Evolutionary conservation across 2,797 vertebrate species (phyloP), one percentile per base, ranked within the genome.

Genomic region (Heterohyrax brucei): DNA sequence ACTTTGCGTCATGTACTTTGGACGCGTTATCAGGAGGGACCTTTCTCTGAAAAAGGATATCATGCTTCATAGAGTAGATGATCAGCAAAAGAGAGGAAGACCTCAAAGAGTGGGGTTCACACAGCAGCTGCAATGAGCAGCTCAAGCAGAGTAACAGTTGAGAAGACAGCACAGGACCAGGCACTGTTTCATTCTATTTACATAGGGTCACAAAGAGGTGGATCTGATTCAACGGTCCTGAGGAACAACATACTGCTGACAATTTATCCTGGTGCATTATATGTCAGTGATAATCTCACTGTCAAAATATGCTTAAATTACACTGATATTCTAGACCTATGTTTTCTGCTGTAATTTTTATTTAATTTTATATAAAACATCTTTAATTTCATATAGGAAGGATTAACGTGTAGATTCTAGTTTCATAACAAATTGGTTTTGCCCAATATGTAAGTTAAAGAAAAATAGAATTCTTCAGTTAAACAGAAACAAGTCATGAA

Each of bases 281-380:
- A 70, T 72, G n/a, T 62, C 33, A 79, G 19, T 66, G n/a, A 92
- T 70, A 87, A 64, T 88, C 33, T 89, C 78, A 87, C 39, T 81
- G 50, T 76, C 92, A 80, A 96, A 96, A 79, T 70, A 24, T 1
- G 87, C 1, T 28, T 64, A 56, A 83, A 39, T 28, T 33, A 70
- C 50, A 39, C 4, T 77, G 30, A 26, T 30, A 28, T 83, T 28
- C 50, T 80, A 93, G 89, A 92, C 85, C 9, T 85, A 85, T 73
- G 68, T 77, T 95, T 93, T 92, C 87, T 94, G 22, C 10, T 61
- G 18, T 90, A 76, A 13, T 66, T 81, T 53, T 91, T 75, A 85
- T 82, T 94, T 93, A 18, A 72, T 76, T 95, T 96, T 68, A 81
- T 72, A 79, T 84, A 66, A 89, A 96, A 62, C 12, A 61, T 76